A percentile compares a stretch with the other conserved stretches of the same genome.
These are phyloP conservation scores for Caenorhabditis latens DNA, from an alignment of 1,140 invertebrate species.

Conservation along the genomic window DNA sequence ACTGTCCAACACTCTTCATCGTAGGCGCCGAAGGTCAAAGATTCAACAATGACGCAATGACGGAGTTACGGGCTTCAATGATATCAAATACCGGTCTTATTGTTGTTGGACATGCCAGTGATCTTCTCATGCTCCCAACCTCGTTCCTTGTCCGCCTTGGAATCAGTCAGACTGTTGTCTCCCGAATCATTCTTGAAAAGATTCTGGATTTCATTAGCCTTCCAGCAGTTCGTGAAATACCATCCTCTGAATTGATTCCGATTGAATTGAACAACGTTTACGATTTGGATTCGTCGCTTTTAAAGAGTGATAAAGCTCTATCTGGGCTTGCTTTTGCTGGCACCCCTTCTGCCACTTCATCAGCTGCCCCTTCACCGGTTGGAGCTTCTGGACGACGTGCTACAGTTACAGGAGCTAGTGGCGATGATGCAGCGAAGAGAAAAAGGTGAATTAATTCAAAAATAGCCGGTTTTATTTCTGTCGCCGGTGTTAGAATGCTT, in stretches of 20 bases:
- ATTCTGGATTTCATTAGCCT: slow-evolving; percentile 21
- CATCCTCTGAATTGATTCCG: background rate
- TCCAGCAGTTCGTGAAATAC: background rate
- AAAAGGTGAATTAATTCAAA: background rate
- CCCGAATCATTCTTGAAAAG: slow-evolving; percentile 13
- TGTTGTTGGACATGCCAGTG: slow-evolving; percentile 21
- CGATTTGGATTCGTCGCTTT: slow-evolving; percentile 23
- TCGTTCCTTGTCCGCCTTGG: slow-evolving; percentile 12
- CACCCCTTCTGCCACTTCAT: background rate
- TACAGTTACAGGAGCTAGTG: background rate
- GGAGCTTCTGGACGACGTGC: slow-evolving; percentile 13
- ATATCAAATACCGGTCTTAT: slow-evolving; percentile 1
- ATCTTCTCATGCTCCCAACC: background rate
- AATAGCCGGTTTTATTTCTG: background rate
- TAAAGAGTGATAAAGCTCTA: slow-evolving; percentile 17
- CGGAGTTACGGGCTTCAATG: slow-evolving; percentile 33
- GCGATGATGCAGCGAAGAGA: background rate
- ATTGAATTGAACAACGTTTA: slow-evolving; percentile 38
- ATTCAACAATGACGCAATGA: slow-evolving; percentile 24
- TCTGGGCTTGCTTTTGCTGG: slow-evolving; percentile 19
- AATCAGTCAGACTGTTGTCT: slow-evolving; percentile 36
- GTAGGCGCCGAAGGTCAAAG: slow-evolving; percentile 42
- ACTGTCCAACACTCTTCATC: slow-evolving; percentile 62
- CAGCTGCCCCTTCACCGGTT: slow-evolving; percentile 34
- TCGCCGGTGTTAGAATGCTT: background rate